Evolutionary conservation across 35 echinoderm and acorn worm genomes (phyloP), one percentile per base, ranked within the genome.

Genomic region (Chiridota heheva): DNA sequence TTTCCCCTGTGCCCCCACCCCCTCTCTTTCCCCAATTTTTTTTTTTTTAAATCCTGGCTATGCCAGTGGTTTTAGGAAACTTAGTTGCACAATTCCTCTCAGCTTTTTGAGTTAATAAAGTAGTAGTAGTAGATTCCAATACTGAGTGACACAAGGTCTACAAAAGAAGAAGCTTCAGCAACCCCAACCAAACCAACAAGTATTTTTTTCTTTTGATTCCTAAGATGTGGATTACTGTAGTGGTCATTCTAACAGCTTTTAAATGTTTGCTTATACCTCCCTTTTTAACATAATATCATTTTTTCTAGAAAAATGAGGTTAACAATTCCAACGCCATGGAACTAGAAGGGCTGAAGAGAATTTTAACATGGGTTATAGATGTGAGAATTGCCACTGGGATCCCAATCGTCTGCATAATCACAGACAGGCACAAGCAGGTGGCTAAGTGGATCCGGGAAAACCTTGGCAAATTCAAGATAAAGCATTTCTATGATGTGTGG

Each of bases 361-460:
- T 25, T 3, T 55, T 84, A 36, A 72, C 37, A 4, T 70, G 66
- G 42, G 34, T 84, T 18, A 20, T 68, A 7, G 67, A 84, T 2
- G 18, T 18, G 42, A 32, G 48, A 44, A 2, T 7, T 3, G 38
- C 30, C 16, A 42, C 67, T n/a, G 36, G 34, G 1, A n/a, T 81
- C 1, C 17, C 43, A 1, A 69, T 82, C 24, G 63, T 56, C 15
- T 38, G 44, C 7, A 56, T 44, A 0, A 56, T 84, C 13, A 60
- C 46, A 0, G 66, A 71, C 27, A 40, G 66, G 10, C 81, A 84
- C 24, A 10, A 27, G 1, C 33, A 35, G 16, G 48, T 72, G 5
- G 47, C 64, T 25, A 84, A 84, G 67, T 84, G 66, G 66, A 70
- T 84, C 2, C 12, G 81, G 33, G 81, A 84, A 43, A 60, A 71